These are phyloP conservation scores for Orchesella flavescens DNA, from an alignment of 2,888 invertebrate species.

Conservation along the genomic window DNA sequence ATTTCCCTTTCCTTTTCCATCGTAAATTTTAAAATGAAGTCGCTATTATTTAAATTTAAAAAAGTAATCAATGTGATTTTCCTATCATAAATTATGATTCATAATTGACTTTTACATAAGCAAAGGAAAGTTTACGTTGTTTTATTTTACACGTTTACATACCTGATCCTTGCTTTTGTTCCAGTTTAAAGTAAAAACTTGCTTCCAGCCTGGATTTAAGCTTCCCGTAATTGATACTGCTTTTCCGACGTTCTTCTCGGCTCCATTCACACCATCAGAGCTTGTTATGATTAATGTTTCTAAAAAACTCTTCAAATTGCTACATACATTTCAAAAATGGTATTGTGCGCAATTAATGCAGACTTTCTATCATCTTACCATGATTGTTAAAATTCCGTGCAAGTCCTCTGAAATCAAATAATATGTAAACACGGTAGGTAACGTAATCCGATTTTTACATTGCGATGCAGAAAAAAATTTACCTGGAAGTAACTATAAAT, in stretches of 20 bases:
- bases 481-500: constrained; percentile 29
- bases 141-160: too few relatives aligned
- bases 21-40: constrained; percentile 50
- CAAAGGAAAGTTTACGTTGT: too few relatives aligned
- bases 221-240: constrained; percentile 21
- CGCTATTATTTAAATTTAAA: constrained; percentile 24
- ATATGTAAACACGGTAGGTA: too few relatives aligned
- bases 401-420: constrained; percentile 7
- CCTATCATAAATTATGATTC: constrained; percentile 6
- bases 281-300: constrained; percentile 28
- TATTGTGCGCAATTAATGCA: too few relatives aligned
- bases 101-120: too few relatives aligned
- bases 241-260: constrained; percentile 26
- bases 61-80: neutral
- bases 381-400: constrained; percentile 47
- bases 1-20: neutral
- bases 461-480: neutral
- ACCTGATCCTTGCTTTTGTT: constrained; percentile 52
- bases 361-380: too few relatives aligned
- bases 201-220: constrained; percentile 39
- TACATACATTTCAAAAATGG: too few relatives aligned
- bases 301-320: neutral
- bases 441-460: neutral
- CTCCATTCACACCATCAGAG: constrained; percentile 46
- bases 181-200: constrained; percentile 42